phyloP scores from a whole-genome alignment of 2,113 vertebrate genomes.

The Ancistrus triradiatus region DNA sequence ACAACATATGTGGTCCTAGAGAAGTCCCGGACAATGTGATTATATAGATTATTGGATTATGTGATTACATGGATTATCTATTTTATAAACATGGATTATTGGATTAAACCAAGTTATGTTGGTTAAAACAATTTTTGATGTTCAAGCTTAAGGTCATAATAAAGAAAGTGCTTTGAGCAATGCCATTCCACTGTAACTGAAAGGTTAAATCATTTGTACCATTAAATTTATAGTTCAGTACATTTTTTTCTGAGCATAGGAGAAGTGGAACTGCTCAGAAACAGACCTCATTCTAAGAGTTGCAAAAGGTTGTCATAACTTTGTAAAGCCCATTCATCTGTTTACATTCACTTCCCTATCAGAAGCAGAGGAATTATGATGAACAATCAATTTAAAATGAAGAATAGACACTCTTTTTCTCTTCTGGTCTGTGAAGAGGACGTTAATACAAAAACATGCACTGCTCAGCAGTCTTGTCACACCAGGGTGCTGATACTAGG shows the following conservation, averaged over 20 bases:
- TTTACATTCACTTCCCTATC: not conserved
- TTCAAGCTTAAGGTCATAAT: too few species aligned
- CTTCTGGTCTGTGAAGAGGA: not conserved
- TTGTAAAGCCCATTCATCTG: not conserved
- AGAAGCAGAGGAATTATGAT: not conserved
- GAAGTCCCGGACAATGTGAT: too few species aligned
- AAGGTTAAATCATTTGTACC: too few species aligned
- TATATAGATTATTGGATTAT: too few species aligned
- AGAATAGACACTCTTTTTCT: not conserved
- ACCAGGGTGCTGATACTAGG: not conserved
- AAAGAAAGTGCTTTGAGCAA: too few species aligned
- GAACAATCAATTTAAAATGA: not conserved
- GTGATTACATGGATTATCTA: not conserved
- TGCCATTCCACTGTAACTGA: too few species aligned
- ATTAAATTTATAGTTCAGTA: too few species aligned
- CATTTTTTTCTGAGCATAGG: too few species aligned
- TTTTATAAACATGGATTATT: not conserved
- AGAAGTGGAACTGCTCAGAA: too few species aligned
- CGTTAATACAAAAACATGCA: not conserved
- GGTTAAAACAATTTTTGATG: too few species aligned
- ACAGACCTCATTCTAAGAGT: not conserved
- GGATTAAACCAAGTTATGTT: too few species aligned
- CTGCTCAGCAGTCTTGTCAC: slow-evolving; percentile 16
- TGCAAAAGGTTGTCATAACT: not conserved
- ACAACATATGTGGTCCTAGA: too few species aligned